Percentiles rank a stretch among this genome's conserved stretches.
phyloP scores from a whole-genome alignment of 2,113 vertebrate species.

The Psammodynastes pulverulentus region DNA sequence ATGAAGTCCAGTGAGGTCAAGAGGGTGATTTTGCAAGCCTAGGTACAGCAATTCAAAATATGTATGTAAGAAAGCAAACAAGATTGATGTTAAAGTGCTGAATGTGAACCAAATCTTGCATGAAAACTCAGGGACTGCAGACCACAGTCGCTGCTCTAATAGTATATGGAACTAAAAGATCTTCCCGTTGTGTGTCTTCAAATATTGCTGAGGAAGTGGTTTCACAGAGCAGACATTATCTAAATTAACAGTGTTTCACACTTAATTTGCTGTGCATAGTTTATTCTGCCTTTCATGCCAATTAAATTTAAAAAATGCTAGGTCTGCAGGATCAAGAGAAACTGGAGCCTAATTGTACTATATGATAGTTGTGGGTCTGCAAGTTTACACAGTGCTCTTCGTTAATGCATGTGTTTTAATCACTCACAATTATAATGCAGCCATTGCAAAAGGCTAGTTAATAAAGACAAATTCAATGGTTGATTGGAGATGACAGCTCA shows the following conservation, averaged over 20 bases:
- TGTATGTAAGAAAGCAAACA: background rate
- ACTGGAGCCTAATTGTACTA: slow-evolving; percentile 39
- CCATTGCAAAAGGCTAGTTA: slow-evolving; percentile 10
- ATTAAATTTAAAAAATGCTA: slow-evolving; percentile 65
- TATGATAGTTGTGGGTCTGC: slow-evolving; percentile 48
- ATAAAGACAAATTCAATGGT: background rate
- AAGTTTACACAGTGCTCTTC: background rate
- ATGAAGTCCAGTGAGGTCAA: background rate
- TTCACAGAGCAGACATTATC: slow-evolving; percentile 59
- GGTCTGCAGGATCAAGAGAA: slow-evolving; percentile 48
- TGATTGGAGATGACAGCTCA: slow-evolving; percentile 28
- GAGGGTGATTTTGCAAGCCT: background rate
- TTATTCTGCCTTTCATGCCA: slow-evolving; percentile 61
- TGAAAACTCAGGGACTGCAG: slow-evolving; percentile 8
- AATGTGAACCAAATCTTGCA: slow-evolving; percentile 16
- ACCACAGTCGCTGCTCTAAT: slow-evolving; percentile 21
- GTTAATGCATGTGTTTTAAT: slow-evolving; percentile 8
- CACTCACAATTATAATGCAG: slow-evolving; percentile 27
- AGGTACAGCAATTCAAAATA: background rate
- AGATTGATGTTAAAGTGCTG: background rate
- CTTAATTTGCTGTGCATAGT: slow-evolving; percentile 66
- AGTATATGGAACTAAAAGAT: background rate
- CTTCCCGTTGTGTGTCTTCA: slow-evolving; percentile 23
- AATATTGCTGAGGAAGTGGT: slow-evolving; percentile 56
- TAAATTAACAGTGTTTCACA: slow-evolving; percentile 69